A percentile compares a stretch with the other conserved stretches of the same genome.
phyloP scores from a whole-genome alignment of 2,888 invertebrate genomes.

The Trichacis sp. region DNA sequence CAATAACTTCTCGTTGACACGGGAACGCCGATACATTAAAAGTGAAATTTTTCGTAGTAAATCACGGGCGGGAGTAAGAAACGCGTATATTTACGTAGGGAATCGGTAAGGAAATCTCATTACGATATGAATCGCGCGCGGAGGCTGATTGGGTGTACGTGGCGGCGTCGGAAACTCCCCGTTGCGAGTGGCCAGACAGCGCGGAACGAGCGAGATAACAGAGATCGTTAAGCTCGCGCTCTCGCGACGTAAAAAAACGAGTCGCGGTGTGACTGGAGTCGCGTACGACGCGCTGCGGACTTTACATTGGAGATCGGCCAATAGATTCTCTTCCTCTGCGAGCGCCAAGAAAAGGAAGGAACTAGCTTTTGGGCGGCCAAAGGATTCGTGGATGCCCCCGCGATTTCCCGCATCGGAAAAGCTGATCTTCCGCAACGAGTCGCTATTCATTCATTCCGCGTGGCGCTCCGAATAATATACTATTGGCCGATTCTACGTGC shows the following conservation, averaged over 20 bases:
- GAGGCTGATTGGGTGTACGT: neutral
- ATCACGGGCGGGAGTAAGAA: neutral
- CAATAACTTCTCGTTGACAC: no score
- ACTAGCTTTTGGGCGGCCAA: conserved; percentile 49
- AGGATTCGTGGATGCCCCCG: conserved; percentile 48
- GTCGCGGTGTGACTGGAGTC: conserved; percentile 23
- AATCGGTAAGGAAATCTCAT: neutral
- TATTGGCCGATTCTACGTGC: neutral
- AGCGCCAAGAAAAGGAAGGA: conserved; percentile 44
- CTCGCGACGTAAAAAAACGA: conserved; percentile 14
- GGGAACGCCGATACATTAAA: no score
- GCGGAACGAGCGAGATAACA: conserved; percentile 19
- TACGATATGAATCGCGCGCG: conserved; percentile 8
- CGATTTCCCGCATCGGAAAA: conserved; percentile 51
- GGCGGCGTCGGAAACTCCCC: neutral
- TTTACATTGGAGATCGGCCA: conserved; percentile 47
- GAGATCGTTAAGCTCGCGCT: conserved; percentile 19
- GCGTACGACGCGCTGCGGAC: conserved; percentile 33
- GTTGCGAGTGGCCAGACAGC: conserved; percentile 1
- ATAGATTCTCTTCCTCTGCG: conserved; percentile 46
- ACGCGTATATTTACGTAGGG: neutral
- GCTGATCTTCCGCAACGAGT: conserved; percentile 31
- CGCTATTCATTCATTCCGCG: conserved; percentile 23
- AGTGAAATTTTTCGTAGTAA: no score
- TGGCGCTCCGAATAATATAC: conserved; percentile 8